phyloP scores from a whole-genome alignment of 1,140 invertebrate species.

The Ooceraea biroi region DNA sequence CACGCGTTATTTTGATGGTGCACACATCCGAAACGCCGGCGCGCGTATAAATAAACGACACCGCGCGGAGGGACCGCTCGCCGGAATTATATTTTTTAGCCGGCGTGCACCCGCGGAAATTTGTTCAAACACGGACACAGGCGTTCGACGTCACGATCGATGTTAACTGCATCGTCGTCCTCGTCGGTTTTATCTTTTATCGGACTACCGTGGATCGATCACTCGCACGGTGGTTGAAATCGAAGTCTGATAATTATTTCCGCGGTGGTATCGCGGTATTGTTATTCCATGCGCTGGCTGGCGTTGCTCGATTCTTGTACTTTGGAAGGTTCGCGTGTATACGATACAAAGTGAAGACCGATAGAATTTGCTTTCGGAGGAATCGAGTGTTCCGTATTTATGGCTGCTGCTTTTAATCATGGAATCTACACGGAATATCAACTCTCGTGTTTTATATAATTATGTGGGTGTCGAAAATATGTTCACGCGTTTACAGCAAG shows the following conservation, averaged over 20 bases:
- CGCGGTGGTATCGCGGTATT: background rate
- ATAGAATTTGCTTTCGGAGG: background rate
- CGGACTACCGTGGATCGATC: constrained; percentile 1
- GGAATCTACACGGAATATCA: background rate
- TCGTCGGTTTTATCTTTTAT: constrained; percentile 1
- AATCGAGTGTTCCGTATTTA: background rate
- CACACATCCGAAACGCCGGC: constrained; percentile 25
- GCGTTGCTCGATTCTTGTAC: background rate
- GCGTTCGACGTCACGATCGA: background rate
- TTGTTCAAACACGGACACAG: constrained; percentile 39
- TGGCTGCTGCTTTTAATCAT: background rate
- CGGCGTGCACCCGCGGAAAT: constrained; percentile 3
- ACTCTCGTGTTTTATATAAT: background rate
- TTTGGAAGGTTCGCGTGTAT: background rate
- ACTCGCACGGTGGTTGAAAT: constrained; percentile 11
- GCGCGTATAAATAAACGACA: constrained; percentile 53
- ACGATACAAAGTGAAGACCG: background rate
- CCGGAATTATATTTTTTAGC: constrained; percentile 53
- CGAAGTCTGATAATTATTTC: background rate
- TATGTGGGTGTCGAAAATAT: too few relatives aligned
- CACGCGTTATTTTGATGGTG: constrained; percentile 53
- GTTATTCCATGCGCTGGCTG: background rate
- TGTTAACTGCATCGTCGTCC: background rate
- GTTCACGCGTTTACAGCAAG: too few relatives aligned
- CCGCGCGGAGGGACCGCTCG: constrained; percentile 31